These are phyloP conservation scores for Rhingia rostrata DNA, from an alignment of 2,888 invertebrate genomes.

Conservation along the genomic window DNA sequence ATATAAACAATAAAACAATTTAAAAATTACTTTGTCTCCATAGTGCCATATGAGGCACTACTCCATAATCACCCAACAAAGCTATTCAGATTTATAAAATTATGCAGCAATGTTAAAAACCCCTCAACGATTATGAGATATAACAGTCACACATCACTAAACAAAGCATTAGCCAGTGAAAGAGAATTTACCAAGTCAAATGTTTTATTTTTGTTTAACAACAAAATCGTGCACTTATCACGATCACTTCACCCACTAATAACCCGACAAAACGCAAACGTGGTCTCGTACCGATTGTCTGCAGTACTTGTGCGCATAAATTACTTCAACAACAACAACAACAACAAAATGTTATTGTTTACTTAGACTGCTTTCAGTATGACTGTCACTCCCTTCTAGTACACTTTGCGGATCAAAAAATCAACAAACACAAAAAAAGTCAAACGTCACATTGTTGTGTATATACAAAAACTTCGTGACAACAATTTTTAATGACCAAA, in stretches of 20 bases:
- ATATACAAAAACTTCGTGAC: constrained; percentile 60
- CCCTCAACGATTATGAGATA: constrained; percentile 1
- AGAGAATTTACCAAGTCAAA: constrained; percentile 2
- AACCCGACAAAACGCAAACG: constrained; percentile 55
- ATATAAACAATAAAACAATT: no score
- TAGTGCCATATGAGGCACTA: rapidly evolving
- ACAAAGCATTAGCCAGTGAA: constrained; percentile 14
- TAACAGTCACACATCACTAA: constrained; percentile 12
- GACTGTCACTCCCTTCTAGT: constrained; percentile 50
- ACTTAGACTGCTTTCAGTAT: constrained; percentile 52
- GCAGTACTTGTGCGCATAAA: constrained; percentile 51
- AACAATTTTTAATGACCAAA: constrained; percentile 62
- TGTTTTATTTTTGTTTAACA: neutral
- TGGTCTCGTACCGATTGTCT: constrained; percentile 40
- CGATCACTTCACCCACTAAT: constrained; percentile 70
- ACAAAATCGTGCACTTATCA: constrained; percentile 65
- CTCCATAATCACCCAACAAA: neutral
- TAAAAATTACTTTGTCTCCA: neutral
- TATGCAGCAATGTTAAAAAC: neutral
- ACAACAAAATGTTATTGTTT: constrained; percentile 45
- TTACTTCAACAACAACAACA: constrained; percentile 32
- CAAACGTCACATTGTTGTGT: constrained; percentile 23
- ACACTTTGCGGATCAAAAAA: constrained; percentile 36
- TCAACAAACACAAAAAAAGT: neutral
- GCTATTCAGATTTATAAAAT: neutral